Evolutionary conservation across 2,888 invertebrate species (phyloP).

Genomic region (Dryadula phaetusa): DNA sequence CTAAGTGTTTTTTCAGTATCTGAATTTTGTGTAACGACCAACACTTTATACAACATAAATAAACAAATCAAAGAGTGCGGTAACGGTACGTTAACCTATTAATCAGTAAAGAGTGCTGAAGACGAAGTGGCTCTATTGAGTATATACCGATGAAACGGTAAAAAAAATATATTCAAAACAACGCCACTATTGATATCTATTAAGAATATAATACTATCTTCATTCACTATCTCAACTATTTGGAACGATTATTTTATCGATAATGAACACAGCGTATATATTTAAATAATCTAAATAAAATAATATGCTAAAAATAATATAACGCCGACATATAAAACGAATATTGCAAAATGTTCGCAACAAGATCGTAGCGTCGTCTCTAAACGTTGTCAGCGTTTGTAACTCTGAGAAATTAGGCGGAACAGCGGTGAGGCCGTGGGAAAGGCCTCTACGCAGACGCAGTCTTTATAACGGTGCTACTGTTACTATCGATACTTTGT

Average conservation of each 20-base stretch:
- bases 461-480: slow-evolving; percentile 64
- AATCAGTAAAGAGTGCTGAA: slow-evolving; percentile 63
- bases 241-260: background rate
- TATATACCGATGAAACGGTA: slow-evolving; percentile 58
- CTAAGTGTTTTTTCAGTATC: too few relatives aligned
- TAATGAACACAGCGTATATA: slow-evolving; percentile 2
- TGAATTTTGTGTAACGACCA: background rate
- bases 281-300: background rate
- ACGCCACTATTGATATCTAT: slow-evolving; percentile 6
- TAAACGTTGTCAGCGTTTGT: slow-evolving; percentile 58
- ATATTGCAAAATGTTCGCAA: slow-evolving; percentile 35
- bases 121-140: slow-evolving; percentile 68
- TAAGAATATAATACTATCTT: background rate
- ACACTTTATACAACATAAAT: slow-evolving; percentile 41
- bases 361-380: slow-evolving; percentile 43
- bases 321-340: slow-evolving; percentile 55
- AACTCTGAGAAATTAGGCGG: slow-evolving; percentile 60
- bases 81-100: slow-evolving; percentile 70
- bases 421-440: slow-evolving; percentile 71
- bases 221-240: background rate
- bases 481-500: slow-evolving; percentile 42
- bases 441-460: slow-evolving; percentile 53
- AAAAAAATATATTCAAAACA: slow-evolving; percentile 53
- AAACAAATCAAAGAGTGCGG: slow-evolving; percentile 66
- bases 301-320: background rate